phyloP scores from a whole-genome alignment of 2,888 invertebrate species.

The Dascillus cervinus region DNA sequence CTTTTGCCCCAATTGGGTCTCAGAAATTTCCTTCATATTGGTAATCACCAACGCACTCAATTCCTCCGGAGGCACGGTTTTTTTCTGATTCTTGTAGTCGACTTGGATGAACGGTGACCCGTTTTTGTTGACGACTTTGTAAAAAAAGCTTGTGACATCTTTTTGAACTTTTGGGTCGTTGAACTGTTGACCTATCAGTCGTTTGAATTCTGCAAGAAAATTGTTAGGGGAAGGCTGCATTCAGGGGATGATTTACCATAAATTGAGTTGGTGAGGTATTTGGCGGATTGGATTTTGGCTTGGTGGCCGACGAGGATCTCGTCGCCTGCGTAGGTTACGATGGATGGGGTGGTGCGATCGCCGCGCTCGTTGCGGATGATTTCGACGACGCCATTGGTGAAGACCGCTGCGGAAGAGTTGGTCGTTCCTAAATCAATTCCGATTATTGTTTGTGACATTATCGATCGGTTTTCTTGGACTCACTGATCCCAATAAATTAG shows the following conservation, averaged over 20 bases:
- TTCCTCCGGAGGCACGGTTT: neutral
- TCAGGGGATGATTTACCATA: too few species aligned
- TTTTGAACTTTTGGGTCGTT: neutral
- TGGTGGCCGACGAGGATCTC: neutral
- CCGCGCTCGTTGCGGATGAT: neutral
- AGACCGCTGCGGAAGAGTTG: neutral
- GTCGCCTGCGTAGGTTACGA: neutral
- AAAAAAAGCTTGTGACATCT: neutral
- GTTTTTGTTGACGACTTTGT: neutral
- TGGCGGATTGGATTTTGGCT: neutral
- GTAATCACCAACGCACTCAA: neutral
- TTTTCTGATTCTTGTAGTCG: neutral
- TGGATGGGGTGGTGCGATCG: neutral
- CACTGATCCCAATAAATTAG: too few species aligned
- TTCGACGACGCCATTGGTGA: neutral
- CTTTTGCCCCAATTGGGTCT: neutral
- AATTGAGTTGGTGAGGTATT: neutral
- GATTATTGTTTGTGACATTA: too few species aligned
- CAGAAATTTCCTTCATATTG: neutral
- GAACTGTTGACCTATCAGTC: neutral
- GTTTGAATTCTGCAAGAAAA: neutral
- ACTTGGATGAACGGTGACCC: neutral
- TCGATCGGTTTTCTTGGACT: too few species aligned
- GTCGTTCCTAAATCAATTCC: constrained; percentile 1
- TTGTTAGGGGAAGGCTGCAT: too few species aligned